Evolutionary conservation across 1,140 invertebrate species (phyloP), one percentile per base, ranked within the genome.

Genomic region (Gryon sp.): DNA sequence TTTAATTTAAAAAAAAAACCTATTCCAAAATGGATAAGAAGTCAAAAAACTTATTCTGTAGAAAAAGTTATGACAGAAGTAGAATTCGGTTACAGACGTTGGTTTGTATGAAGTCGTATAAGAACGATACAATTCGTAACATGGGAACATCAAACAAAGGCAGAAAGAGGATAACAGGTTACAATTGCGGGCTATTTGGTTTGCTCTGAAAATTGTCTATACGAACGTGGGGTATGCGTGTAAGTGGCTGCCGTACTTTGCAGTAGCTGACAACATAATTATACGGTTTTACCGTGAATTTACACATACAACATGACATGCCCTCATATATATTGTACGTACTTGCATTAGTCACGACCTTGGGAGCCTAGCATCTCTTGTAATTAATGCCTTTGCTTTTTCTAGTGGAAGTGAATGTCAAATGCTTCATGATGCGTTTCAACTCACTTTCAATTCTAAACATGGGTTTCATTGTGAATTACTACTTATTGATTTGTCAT

Each of bases 331-430:
- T 66, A 63, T 73, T 63, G 60, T 68, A 34, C 48, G 38, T 40
- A 34, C 28, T 26, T 46, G 65, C 66, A 72, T 68, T 72, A 72
- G 70, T 66, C 66, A 46, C 68, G 75, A 76, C 72, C 76, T 78
- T 78, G 72, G 63, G 50, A 78, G 45, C 32, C 53, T 41, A 38
- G 55, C 65, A 74, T 69, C 59, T 65, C 63, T 32, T 26, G 68
- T 74, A 77, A 81, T 78, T 78, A 80, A 73, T 79, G 70, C 78
- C 62, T 75, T 63, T 73, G 68, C 72, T 76, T 81, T 78, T 79
- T 81, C 66, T 62, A 46, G 68, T 62, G 53, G 68, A 68, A 68
- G 68, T 57, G 62, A 78, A 78, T 68, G 62, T 68, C 68, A 73
- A 73, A 73, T 62, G 57, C 68, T 50, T 45, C 36, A 24, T 41